Percentiles rank a stretch among this genome's conserved stretches.
Conservation (phyloP, 1,140 invertebrate species). For the Maconellicoccus hirsutus region DNA sequence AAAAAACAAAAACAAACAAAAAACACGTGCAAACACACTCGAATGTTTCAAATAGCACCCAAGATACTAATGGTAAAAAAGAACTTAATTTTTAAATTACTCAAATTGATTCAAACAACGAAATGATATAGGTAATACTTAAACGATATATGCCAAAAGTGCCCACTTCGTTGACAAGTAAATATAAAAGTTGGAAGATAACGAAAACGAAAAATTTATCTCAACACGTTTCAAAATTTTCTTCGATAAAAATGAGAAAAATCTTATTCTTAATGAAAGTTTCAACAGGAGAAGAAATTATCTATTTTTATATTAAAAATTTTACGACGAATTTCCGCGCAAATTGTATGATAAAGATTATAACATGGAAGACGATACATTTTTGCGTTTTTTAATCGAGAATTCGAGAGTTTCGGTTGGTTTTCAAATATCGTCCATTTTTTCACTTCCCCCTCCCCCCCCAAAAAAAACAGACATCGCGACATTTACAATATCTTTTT, state of each 20-base stretch:
- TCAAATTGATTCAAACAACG: not conserved
- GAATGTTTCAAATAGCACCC: constrained; percentile 2
- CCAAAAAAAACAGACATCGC: not conserved
- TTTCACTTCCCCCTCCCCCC: not conserved
- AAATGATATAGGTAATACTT: not conserved
- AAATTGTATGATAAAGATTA: not conserved
- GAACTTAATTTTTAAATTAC: not conserved
- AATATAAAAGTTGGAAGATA: not conserved
- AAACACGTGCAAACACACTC: not conserved
- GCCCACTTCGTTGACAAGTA: not conserved
- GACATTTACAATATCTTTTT: not conserved
- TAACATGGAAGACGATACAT: not conserved
- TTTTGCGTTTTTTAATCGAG: not conserved
- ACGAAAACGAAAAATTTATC: no score
- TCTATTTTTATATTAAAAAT: not conserved
- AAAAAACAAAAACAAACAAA: not conserved
- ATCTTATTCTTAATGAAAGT: not conserved
- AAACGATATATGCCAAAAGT: not conserved
- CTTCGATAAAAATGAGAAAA: not conserved
- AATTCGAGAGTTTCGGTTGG: not conserved
- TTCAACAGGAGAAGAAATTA: not conserved
- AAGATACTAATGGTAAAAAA: not conserved
- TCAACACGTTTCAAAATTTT: not conserved
- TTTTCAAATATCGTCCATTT: not conserved
- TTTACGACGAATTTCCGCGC: not conserved